A percentile compares a stretch with the other conserved stretches of the same genome.
Conservation (phyloP, 2,888 invertebrate genomes). For the Ceraclea dissimilis region DNA sequence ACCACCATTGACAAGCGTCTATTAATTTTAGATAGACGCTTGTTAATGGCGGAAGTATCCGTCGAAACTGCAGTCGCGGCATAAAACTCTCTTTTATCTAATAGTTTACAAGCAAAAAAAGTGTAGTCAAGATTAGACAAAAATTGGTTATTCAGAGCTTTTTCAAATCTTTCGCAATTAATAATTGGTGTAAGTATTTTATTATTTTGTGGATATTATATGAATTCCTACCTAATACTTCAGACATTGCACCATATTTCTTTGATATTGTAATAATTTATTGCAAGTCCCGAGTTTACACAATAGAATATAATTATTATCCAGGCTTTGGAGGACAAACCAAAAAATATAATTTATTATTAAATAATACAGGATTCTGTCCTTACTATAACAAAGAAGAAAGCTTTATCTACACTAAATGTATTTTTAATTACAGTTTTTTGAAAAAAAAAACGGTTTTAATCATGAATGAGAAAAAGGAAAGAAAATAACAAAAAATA, state of each 20-base stretch:
- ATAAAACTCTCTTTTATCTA: no score
- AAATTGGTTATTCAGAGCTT: no score
- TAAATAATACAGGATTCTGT: neutral
- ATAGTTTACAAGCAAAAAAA: no score
- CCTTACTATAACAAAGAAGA: neutral
- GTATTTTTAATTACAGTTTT: neutral
- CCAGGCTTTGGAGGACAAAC: neutral
- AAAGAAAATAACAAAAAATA: neutral
- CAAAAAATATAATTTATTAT: neutral
- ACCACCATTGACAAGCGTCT: no score
- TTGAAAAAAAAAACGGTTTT: neutral
- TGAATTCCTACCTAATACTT: no score
- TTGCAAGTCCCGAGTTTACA: neutral
- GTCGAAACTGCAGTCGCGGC: no score
- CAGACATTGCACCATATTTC: neutral
- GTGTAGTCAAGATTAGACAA: no score
- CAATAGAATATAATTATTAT: neutral
- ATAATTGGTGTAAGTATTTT: no score
- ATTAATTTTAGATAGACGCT: no score
- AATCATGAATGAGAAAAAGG: neutral
- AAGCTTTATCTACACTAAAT: neutral
- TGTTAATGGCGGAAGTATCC: no score
- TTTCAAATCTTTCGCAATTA: no score
- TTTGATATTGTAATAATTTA: neutral
- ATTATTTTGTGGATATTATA: no score